phyloP scores from a whole-genome alignment of 2,888 invertebrate species.

The Sussaba pulchella region DNA sequence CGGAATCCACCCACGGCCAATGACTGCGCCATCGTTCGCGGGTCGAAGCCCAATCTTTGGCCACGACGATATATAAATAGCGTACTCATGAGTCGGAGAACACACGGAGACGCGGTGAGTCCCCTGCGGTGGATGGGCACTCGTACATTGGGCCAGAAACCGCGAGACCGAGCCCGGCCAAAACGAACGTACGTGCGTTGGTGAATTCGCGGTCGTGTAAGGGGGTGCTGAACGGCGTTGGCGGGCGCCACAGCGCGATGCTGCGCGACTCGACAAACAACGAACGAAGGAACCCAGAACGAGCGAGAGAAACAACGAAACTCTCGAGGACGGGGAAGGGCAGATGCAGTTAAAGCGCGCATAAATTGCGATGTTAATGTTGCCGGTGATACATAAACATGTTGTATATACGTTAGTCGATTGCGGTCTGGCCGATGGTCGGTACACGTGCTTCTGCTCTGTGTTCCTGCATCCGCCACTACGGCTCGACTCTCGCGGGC shows the following conservation, averaged over 20 bases:
- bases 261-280: slow-evolving; percentile 25
- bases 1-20: not conserved
- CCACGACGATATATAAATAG: slow-evolving; percentile 72
- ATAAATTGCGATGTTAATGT: slow-evolving; percentile 83
- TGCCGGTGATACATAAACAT: slow-evolving; percentile 82
- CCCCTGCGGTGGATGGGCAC: slow-evolving; percentile 77
- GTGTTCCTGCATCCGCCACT: not conserved
- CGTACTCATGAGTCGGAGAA: slow-evolving; percentile 38
- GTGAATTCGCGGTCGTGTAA: slow-evolving; percentile 80
- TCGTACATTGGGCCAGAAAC: slow-evolving; percentile 75
- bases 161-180: slow-evolving; percentile 29
- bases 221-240: slow-evolving; percentile 52
- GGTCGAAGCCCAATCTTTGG: not conserved
- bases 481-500: not conserved
- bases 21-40: slow-evolving; percentile 7
- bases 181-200: slow-evolving; percentile 66
- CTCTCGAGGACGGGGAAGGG: slow-evolving; percentile 53
- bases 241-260: slow-evolving; percentile 58
- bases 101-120: slow-evolving; percentile 58
- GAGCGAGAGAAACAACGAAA: slow-evolving; percentile 56
- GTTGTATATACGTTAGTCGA: slow-evolving; percentile 78
- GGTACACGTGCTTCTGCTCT: slow-evolving; percentile 59
- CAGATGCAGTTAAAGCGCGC: slow-evolving; percentile 78
- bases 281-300: slow-evolving; percentile 55
- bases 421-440: slow-evolving; percentile 75